Evolutionary conservation across 2,888 invertebrate genomes (phyloP).

Genomic region (Drosophila fulvimacula): DNA sequence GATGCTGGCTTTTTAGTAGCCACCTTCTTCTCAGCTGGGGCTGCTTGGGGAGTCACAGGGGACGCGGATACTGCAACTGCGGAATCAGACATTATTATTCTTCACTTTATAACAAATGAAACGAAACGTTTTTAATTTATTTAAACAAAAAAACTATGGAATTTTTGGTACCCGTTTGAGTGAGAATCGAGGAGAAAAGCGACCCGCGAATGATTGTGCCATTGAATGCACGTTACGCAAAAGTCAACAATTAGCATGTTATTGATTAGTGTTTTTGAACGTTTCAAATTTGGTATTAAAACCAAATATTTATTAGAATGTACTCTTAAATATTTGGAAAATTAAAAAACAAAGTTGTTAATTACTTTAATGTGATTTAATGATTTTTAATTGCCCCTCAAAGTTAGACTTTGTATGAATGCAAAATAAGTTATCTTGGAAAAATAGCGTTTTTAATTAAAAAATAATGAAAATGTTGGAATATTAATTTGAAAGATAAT

Average conservation of each 20-base stretch:
- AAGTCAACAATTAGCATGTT: slow-evolving; percentile 12
- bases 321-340: slow-evolving; percentile 15
- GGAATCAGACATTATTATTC: slow-evolving; percentile 44
- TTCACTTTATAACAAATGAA: slow-evolving; percentile 5
- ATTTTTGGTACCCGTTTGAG: slow-evolving; percentile 22
- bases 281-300: not conserved
- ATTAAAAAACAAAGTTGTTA: not conserved
- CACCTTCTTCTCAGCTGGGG: slow-evolving; percentile 38
- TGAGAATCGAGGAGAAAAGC: slow-evolving; percentile 43
- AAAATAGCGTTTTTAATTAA: slow-evolving; percentile 19
- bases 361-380: not conserved
- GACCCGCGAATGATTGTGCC: slow-evolving; percentile 10
- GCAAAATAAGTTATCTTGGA: not conserved
- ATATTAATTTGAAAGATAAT: not conserved
- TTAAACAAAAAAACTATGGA: too few relatives aligned
- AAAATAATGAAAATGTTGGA: not conserved
- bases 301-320: not conserved
- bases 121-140: too few relatives aligned
- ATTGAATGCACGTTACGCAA: slow-evolving; percentile 11
- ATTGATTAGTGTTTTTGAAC: slow-evolving; percentile 8
- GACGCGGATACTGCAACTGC: slow-evolving; percentile 45
- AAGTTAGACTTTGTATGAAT: slow-evolving; percentile 8
- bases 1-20: slow-evolving; percentile 35
- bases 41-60: slow-evolving; percentile 44
- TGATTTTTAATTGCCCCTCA: not conserved